phyloP scores from a whole-genome alignment of 2,113 vertebrate species.

The Marmota monax region DNA sequence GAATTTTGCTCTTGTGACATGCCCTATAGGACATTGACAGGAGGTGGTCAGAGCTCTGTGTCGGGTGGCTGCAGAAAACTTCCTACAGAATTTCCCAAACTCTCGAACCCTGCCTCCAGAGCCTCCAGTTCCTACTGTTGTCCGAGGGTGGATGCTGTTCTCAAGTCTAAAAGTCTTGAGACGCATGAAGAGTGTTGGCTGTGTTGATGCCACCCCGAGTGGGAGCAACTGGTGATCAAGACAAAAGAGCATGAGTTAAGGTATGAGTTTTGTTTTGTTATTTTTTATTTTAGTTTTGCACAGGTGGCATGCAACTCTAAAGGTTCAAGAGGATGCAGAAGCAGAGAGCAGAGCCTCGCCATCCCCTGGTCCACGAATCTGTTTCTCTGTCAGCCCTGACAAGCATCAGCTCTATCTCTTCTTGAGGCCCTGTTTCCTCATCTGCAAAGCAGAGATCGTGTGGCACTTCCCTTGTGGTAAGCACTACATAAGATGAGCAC shows the following conservation, averaged over 20 bases:
- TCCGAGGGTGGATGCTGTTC: background rate
- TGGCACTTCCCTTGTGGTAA: background rate
- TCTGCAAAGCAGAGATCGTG: background rate
- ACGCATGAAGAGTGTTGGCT: accelerated
- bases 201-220: too few relatives aligned
- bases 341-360: background rate
- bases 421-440: background rate
- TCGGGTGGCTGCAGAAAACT: background rate
- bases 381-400: background rate
- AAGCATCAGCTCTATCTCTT: background rate
- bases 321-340: background rate
- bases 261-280: background rate
- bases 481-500: background rate
- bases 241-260: background rate
- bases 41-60: background rate
- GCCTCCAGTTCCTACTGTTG: background rate
- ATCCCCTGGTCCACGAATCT: background rate
- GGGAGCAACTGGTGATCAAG: too few relatives aligned
- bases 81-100: background rate
- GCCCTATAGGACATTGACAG: accelerated
- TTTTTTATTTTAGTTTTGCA: background rate
- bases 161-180: background rate
- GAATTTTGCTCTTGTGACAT: background rate
- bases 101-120: background rate
- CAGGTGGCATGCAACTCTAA: background rate